Base-by-base conservation (phyloP, 2,113 vertebrate species). In the Aptenodytes forsteri region DNA sequence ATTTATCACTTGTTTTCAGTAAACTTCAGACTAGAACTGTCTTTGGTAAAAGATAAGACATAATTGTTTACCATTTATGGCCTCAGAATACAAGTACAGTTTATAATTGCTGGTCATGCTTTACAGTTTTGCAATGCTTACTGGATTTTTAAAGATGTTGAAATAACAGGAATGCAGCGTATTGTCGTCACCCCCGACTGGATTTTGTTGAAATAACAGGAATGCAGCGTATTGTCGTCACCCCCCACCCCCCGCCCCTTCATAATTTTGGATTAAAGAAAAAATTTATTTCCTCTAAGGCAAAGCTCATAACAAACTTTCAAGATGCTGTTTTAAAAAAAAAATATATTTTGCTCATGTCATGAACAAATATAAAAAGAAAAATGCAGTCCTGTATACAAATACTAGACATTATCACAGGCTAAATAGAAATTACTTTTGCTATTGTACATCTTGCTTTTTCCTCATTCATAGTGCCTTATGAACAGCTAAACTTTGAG, bases 151-250 rank as follows among this genome's bases (percentile, higher is more conserved):
- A 3, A 88, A 83, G 67, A 59, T 77, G 40, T 65, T 87, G 81
- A 81, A 96, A 83, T 83, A 90, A 20, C 47, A 86, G 64, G 85
- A 93, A 78, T 83, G 34, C 7, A 71, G 38, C 15, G 8, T 69
- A 18, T 83, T 91, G 22, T 59, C 10, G 0, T 65, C 3, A 1
- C 27, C 2, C 4, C 3, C 19, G n/a, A 64, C 76, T 67, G n/a
- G 40, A 75, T 23, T 86, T 90, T 44, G 40, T 65, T 87, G 81
- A 81, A 96, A 83, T 83, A 90, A 20, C 47, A 86, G 64, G 85
- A 93, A 78, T 83, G 32, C 7, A 71, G 38, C 15, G 8, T 69
- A 18, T 83, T 91, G 22, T 59, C 10, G 0, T 65, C 3, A 1
- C 2, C 4, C 3, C 19, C 11, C 16, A 20, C 1, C 29, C 3